Percentiles rank a stretch among this genome's conserved stretches.
phyloP scores from a whole-genome alignment of 2,888 invertebrate genomes.

The Drosophila nigricruria region DNA sequence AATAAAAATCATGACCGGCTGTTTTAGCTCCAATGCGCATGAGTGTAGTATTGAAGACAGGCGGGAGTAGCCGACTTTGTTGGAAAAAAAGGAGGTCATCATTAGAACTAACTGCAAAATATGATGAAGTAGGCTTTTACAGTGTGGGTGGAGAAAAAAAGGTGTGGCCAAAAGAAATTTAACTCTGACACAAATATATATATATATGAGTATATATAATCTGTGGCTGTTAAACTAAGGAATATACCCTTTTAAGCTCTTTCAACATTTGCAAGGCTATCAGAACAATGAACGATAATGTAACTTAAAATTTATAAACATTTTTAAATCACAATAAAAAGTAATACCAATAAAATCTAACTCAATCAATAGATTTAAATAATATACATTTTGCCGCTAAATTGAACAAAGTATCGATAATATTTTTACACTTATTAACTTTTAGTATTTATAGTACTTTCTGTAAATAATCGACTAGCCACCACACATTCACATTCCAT shows the following conservation, averaged over 20 bases:
- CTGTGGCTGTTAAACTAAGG: background rate
- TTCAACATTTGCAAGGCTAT: slow-evolving; percentile 14
- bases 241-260: background rate
- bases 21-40: slow-evolving; percentile 58
- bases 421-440: background rate
- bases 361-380: background rate
- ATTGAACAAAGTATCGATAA: slow-evolving; percentile 9
- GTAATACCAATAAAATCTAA: background rate
- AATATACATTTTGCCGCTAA: slow-evolving; percentile 1
- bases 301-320: too few species aligned
- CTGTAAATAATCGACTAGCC: background rate
- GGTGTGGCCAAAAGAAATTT: slow-evolving; percentile 2
- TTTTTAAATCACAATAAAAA: background rate
- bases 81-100: slow-evolving; percentile 9
- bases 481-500: slow-evolving; percentile 4
- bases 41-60: slow-evolving; percentile 65
- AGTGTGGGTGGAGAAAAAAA: background rate
- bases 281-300: slow-evolving; percentile 70
- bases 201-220: too few species aligned
- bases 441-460: slow-evolving; percentile 27
- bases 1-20: slow-evolving; percentile 64
- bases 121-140: background rate
- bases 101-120: slow-evolving; percentile 3
- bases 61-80: slow-evolving; percentile 6
- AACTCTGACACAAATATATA: background rate